These are phyloP conservation scores for Heliocidaris erythrogramma DNA, from an alignment of 35 echinoderm and acorn worm genomes.

Conservation along the genomic window DNA sequence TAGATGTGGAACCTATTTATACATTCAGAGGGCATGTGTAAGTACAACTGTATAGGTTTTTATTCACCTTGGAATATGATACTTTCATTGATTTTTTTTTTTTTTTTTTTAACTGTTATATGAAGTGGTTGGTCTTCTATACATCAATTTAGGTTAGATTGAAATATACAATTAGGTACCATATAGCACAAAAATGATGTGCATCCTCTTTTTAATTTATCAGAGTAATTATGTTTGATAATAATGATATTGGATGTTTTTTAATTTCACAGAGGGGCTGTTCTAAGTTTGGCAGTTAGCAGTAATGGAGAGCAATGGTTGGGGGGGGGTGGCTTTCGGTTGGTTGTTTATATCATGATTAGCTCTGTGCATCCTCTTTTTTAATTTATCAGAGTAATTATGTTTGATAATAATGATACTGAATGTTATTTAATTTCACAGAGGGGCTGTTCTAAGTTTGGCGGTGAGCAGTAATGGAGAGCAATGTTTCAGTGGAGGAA, in stretches of 20 bases:
- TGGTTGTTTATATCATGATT: no score
- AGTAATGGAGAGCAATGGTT: constrained; percentile 93
- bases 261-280: constrained; percentile 75
- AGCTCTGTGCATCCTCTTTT: no score
- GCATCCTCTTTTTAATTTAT: no score
- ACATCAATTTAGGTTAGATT: no score
- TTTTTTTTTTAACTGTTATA: neutral
- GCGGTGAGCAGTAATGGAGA: constrained; percentile 85
- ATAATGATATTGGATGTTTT: neutral
- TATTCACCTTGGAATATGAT: neutral
- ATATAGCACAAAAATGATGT: no score
- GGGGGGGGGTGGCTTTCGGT: no score
- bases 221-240: no score
- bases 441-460: constrained; percentile 91
- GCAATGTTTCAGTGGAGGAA: constrained; percentile 94
- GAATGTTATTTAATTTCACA: constrained; percentile 31
- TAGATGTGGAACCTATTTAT: constrained; percentile 99
- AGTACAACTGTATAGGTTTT: constrained; percentile 58
- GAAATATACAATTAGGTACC: no score
- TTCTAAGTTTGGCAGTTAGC: constrained; percentile 84
- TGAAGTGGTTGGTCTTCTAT: no score
- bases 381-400: no score
- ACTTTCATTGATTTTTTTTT: neutral
- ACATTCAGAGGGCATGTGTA: constrained; percentile 94
- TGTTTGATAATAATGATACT: neutral